Percentiles rank a stretch among this genome's conserved stretches.
phyloP scores from a whole-genome alignment of 1,140 invertebrate species.

The Mizuhopecten yessoensis region DNA sequence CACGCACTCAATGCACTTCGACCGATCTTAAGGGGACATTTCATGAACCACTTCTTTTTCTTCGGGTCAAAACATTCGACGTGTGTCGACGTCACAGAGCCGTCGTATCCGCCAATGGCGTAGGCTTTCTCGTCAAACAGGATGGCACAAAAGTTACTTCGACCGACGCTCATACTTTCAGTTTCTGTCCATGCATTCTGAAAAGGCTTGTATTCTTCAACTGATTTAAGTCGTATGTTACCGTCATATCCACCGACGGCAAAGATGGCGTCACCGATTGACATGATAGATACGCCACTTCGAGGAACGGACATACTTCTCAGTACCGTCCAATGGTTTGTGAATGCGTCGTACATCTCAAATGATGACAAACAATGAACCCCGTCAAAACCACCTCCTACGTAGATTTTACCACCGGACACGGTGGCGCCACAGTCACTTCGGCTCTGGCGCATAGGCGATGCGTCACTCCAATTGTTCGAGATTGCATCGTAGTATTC shows the following conservation, averaged over 20 bases:
- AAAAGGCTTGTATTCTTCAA: conserved; percentile 87
- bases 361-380: conserved; percentile 92
- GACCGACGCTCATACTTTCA: conserved; percentile 90
- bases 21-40: conserved; percentile 92
- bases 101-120: conserved; percentile 91
- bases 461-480: conserved; percentile 90
- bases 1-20: conserved; percentile 94
- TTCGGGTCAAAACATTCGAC: conserved; percentile 94
- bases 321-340: conserved; percentile 93
- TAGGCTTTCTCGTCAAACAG: conserved; percentile 87
- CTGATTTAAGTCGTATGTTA: conserved; percentile 82
- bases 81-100: conserved; percentile 89
- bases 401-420: conserved; percentile 84
- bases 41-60: conserved; percentile 93
- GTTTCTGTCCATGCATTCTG: conserved; percentile 86
- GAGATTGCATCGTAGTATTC: conserved; percentile 92
- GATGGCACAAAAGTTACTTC: conserved; percentile 90
- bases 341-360: conserved; percentile 92
- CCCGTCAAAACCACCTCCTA: conserved; percentile 93
- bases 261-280: conserved; percentile 85
- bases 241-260: conserved; percentile 85
- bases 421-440: conserved; percentile 90
- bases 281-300: conserved; percentile 77
- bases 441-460: conserved; percentile 85
- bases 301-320: conserved; percentile 89